These are phyloP conservation scores for Hassar affinis DNA, from an alignment of 2,113 vertebrate genomes.

Conservation along the genomic window DNA sequence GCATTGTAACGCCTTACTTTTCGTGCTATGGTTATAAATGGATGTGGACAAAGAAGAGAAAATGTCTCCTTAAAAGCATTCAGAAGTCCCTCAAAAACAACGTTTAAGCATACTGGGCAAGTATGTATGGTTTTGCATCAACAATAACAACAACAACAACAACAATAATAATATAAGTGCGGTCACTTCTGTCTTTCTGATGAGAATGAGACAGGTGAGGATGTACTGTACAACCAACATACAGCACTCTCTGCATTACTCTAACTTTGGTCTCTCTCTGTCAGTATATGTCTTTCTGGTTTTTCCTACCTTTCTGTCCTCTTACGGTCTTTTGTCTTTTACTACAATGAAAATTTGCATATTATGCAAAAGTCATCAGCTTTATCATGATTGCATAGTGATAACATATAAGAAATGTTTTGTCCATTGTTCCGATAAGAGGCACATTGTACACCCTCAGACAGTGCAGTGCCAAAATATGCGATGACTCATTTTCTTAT, in stretches of 20 bases:
- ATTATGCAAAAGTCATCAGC: background rate
- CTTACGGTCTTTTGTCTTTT: constrained; percentile 6
- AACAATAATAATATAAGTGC: background rate
- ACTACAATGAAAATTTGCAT: background rate
- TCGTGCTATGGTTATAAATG: too few relatives aligned
- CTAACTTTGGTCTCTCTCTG: background rate
- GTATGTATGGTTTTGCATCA: background rate
- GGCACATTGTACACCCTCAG: background rate
- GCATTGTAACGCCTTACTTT: too few relatives aligned
- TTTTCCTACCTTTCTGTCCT: background rate
- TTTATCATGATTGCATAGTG: background rate
- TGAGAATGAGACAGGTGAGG: background rate
- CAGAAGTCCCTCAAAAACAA: background rate
- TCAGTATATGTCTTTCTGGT: background rate
- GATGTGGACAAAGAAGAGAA: background rate
- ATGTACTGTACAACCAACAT: background rate
- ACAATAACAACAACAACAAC: background rate
- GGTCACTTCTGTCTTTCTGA: too few relatives aligned
- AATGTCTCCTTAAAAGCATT: background rate
- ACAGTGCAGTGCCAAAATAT: background rate
- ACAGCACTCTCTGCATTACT: background rate
- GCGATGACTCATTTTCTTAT: constrained; percentile 15
- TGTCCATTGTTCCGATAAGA: constrained; percentile 30
- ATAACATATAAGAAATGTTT: background rate
- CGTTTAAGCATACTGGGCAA: background rate